Evolutionary conservation across 35 echinoderm and acorn worm species (phyloP), one percentile per base, ranked within the genome.

Genomic region (Antedon bifida): DNA sequence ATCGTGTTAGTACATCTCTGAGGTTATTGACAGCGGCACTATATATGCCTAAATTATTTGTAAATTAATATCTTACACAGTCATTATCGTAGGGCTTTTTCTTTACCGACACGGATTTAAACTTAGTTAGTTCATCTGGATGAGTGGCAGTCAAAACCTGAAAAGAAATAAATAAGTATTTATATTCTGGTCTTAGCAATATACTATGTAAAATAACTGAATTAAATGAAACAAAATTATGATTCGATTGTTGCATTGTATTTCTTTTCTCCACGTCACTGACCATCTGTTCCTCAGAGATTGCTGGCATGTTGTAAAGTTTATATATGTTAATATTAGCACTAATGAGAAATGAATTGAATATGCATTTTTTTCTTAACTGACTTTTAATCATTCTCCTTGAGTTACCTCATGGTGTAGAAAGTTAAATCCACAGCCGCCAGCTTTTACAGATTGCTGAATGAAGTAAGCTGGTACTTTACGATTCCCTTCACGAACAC

Each of bases 381-480:
- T n/a, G n/a, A n/a, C n/a, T n/a, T n/a, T n/a, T n/a, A n/a, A n/a
- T n/a, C n/a, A n/a, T n/a, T n/a, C n/a, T n/a, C n/a, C n/a, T n/a
- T n/a, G 21, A 9, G 32, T 73, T 78, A 96, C 93, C 93, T 96
- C 87, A 64, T 84, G 31, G 56, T 91, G 93, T 11, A 96, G 35
- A 77, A 83, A 86, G 44, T 96, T 96, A 55, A 91, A 96, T 21
- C 90, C 87, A 56, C 29, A 76, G 29, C 93, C 93, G 31, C 89
- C 93, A 32, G 32, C 78, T 75, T 96, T 78, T 21, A 86, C 28
- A 0, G 82, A 36, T 29, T 81, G 77, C 33, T 96, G 44, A 33
- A 92, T 81, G 17, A 96, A 42, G 36, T 87, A 35, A 29, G 86
- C 93, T 30, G 90, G 87, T 7, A 92, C 26, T 78, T 92, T 92